phyloP scores from a whole-genome alignment of 53 echinoderm and acorn worm genomes.

The Stichopus horrens region DNA sequence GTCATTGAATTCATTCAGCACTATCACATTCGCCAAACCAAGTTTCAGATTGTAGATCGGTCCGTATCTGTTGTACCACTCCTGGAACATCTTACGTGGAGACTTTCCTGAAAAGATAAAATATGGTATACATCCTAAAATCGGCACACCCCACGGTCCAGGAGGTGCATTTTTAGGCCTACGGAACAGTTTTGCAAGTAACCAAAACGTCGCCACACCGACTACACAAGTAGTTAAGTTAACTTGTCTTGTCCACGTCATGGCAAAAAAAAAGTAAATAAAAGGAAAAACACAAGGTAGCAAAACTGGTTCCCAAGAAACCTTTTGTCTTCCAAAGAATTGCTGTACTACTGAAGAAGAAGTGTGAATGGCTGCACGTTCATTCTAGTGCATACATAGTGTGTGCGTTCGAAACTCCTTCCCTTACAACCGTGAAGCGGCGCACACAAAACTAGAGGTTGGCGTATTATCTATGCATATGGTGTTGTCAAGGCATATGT shows the following conservation, averaged over 20 bases:
- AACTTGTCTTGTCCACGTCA: not conserved
- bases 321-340: too few species aligned
- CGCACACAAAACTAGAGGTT: too few species aligned
- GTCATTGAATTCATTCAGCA: not conserved
- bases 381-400: too few species aligned
- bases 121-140: conserved; percentile 67
- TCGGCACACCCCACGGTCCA: conserved; percentile 67
- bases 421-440: too few species aligned
- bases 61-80: conserved; percentile 58
- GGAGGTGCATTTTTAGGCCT: conserved; percentile 54
- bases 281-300: too few species aligned
- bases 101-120: conserved; percentile 28
- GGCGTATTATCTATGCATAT: too few species aligned
- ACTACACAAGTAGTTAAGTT: not conserved
- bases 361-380: too few species aligned
- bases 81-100: conserved; percentile 46
- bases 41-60: conserved; percentile 54
- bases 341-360: too few species aligned
- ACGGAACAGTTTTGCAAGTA: not conserved
- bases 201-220: not conserved
- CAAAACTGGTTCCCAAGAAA: too few species aligned
- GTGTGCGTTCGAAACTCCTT: too few species aligned
- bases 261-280: not conserved
- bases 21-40: conserved; percentile 1
- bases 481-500: too few species aligned